These are phyloP conservation scores for Solea solea DNA, from an alignment of 2,113 vertebrate genomes.

Conservation along the genomic window DNA sequence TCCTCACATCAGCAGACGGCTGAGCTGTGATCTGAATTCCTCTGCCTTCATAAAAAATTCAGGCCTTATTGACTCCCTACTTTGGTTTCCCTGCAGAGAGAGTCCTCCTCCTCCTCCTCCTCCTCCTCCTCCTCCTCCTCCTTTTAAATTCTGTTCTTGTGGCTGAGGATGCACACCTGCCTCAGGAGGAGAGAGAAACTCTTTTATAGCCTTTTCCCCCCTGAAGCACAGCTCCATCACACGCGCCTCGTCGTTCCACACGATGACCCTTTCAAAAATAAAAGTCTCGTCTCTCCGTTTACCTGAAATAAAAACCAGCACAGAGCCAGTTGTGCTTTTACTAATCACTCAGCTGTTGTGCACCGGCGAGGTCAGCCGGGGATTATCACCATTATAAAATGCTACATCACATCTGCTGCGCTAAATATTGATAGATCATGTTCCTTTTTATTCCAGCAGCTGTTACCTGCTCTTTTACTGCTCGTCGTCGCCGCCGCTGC, in stretches of 20 bases:
- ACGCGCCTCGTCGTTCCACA: conserved; percentile 27
- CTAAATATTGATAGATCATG: conserved; percentile 74
- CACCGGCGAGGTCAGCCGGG: conserved; percentile 43
- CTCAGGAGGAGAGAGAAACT: conserved; percentile 20
- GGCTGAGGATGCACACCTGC: conserved; percentile 71
- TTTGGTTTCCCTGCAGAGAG: conserved; percentile 70
- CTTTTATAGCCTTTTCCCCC: conserved; percentile 52
- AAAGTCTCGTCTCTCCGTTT: conserved; percentile 3
- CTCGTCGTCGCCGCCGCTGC: conserved; percentile 58
- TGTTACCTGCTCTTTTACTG: conserved; percentile 65
- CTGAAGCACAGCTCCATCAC: conserved; percentile 35
- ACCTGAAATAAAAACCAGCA: conserved; percentile 16
- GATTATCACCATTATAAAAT: conserved; percentile 74
- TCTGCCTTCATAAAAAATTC: conserved; percentile 93
- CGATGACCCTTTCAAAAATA: conserved; percentile 29
- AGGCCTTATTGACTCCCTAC: conserved; percentile 86
- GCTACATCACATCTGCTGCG: conserved; percentile 62
- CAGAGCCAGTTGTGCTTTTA: neutral
- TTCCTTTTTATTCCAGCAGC: conserved; percentile 65
- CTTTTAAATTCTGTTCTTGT: conserved; percentile 76
- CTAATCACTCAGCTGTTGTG: conserved; percentile 42
- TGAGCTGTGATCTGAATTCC: conserved; percentile 89
- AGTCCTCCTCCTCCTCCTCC: conserved; percentile 43
- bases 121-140: conserved; percentile 67
- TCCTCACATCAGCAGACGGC: conserved; percentile 81